These are phyloP conservation scores for Chionomys nivalis DNA, from an alignment of 2,113 vertebrate species.

Conservation along the genomic window DNA sequence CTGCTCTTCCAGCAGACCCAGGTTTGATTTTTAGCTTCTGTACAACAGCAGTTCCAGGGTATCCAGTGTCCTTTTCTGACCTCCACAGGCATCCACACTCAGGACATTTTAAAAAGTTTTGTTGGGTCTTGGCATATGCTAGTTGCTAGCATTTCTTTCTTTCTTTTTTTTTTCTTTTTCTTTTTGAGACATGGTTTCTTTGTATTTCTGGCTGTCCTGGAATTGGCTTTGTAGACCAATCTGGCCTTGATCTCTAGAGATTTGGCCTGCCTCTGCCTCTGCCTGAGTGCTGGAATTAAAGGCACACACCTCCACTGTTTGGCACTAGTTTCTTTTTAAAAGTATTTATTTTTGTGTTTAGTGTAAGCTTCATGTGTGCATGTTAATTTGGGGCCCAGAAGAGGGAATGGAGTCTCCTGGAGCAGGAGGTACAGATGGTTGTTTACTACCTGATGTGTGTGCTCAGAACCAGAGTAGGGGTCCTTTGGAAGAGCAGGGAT, in stretches of 20 bases:
- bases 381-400: background rate
- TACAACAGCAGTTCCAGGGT: background rate
- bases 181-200: background rate
- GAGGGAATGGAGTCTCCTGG: background rate
- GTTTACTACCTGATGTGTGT: too few relatives aligned
- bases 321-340: background rate
- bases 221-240: too few relatives aligned
- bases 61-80: background rate
- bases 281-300: too few relatives aligned
- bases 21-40: background rate
- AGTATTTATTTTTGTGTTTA: background rate
- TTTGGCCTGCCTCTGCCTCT: too few relatives aligned
- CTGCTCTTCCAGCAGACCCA: background rate
- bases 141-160: background rate
- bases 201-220: background rate
- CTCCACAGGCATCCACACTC: background rate
- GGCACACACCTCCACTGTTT: background rate
- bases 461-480: background rate
- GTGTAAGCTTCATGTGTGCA: background rate
- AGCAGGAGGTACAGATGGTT: background rate
- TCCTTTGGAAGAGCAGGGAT: background rate
- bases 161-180: background rate
- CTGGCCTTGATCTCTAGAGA: too few relatives aligned
- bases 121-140: background rate
- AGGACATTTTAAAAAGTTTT: background rate